Evolutionary conservation across 37 sponge, comb jelly and placozoan genomes (phyloP).

Genomic region (Bolinopsis microptera): DNA sequence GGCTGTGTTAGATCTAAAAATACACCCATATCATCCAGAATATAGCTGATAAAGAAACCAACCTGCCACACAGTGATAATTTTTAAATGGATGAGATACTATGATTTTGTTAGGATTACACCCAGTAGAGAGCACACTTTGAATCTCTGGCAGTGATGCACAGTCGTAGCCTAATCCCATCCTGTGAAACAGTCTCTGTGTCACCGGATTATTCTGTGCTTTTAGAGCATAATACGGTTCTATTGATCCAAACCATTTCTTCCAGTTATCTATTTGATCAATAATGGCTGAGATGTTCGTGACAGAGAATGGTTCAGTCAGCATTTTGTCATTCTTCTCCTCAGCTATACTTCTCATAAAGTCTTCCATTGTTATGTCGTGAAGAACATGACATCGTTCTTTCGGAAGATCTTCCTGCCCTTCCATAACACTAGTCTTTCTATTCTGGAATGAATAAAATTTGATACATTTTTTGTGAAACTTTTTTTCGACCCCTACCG

Average conservation of each 20-base stretch:
- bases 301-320: neutral
- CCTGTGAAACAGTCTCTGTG: neutral
- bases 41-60: too few species aligned
- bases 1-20: too few species aligned
- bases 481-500: too few species aligned
- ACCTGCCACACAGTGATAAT: neutral
- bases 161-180: slow-evolving; percentile 17
- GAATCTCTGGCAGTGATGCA: neutral
- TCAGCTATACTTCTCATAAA: neutral
- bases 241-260: slow-evolving; percentile 16
- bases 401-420: neutral
- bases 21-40: too few species aligned
- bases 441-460: too few species aligned
- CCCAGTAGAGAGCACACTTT: neutral
- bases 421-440: too few species aligned
- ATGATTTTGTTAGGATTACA: neutral
- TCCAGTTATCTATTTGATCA: neutral
- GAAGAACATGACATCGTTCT: neutral
- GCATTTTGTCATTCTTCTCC: neutral
- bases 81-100: slow-evolving; percentile 21
- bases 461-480: too few species aligned
- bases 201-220: neutral
- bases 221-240: slow-evolving; percentile 3
- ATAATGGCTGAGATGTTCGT: neutral
- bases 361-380: neutral